Base-by-base conservation (phyloP, 2,797 vertebrate species). In the Xiphorhynchus erythropygius region DNA sequence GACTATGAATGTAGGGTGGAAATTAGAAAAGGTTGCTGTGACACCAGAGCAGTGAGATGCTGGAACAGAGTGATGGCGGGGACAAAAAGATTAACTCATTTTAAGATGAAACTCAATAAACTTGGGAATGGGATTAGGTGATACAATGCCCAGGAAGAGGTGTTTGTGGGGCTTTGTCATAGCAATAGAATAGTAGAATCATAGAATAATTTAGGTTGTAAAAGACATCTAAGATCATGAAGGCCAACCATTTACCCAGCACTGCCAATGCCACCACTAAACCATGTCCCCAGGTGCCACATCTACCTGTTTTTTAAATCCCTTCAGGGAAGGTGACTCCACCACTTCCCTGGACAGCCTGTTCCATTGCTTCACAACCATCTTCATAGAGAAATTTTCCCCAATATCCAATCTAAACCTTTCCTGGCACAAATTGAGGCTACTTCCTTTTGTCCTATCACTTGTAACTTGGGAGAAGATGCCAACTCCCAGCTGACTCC, bases 91-190 rank as follows among this genome's bases (percentile, higher is more conserved):
- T 79, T 49, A 62, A 75, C 52, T 0, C 4, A 12, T 74, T 94
- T 81, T 65, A 27, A 90, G 52, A 56, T 77, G 79, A 87, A 73
- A 28, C 32, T 90, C 79, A 81, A 33, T 64, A 47, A 84, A 74
- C 13, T 75, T 68, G n/a, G 79, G 80, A 88, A 53, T 83, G 59
- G 68, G 80, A 83, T 88, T 83, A 76, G 27, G 27, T 82, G 71
- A 82, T 44, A 59, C 1, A 3, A 35, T 30, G 79, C 35, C 73
- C 24, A 13, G 70, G 64, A 46, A 39, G 37, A 46, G 23, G 1
- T 59, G 23, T 75, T 73, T 60, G 37, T 3, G 4, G 44, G 41
- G 9, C 47, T 94, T 92, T 84, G 25, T 55, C 2, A 0, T 24
- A 52, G 17, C 4, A 11, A 17, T 28, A 35, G 18, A 47, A 27